A percentile compares a stretch with the other conserved stretches of the same genome.
These are phyloP conservation scores for Callitettix versicolor DNA, from an alignment of 1,140 invertebrate genomes.

Conservation along the genomic window DNA sequence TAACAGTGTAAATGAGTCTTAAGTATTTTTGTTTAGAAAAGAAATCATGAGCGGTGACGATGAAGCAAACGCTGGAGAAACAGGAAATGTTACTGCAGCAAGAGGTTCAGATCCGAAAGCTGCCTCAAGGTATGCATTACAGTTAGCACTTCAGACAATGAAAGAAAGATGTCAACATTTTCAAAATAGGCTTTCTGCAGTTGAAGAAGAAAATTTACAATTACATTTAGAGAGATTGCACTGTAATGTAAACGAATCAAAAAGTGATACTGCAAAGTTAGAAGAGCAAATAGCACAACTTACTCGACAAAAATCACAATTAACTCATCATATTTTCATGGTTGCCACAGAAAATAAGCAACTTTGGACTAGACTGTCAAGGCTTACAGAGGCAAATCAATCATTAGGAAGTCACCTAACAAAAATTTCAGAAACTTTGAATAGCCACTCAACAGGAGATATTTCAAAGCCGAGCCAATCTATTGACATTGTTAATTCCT, in stretches of 20 bases:
- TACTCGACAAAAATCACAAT: conserved; percentile 58
- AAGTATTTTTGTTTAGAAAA: too few species aligned
- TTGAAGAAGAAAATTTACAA: conserved; percentile 63
- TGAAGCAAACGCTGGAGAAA: too few species aligned
- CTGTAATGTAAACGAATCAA: conserved; percentile 20
- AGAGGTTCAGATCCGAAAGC: neutral
- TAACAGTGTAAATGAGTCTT: too few species aligned
- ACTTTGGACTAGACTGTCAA: conserved; percentile 59
- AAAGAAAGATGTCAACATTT: conserved; percentile 63
- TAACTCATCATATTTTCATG: conserved; percentile 63
- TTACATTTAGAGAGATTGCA: conserved; percentile 40
- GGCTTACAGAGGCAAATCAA: conserved; percentile 46
- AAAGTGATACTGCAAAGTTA: conserved; percentile 22
- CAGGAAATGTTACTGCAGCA: too few species aligned
- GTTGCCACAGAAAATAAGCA: conserved; percentile 67
- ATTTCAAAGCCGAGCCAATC: conserved; percentile 18
- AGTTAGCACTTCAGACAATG: conserved; percentile 66
- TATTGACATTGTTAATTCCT: conserved; percentile 13
- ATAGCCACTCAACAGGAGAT: conserved; percentile 19
- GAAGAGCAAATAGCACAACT: conserved; percentile 30
- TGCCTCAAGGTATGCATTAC: conserved; percentile 46
- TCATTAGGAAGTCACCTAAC: conserved; percentile 18
- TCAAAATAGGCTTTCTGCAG: conserved; percentile 49
- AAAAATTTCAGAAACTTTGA: conserved; percentile 21
- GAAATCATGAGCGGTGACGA: too few species aligned